Base-by-base conservation (phyloP, 2,113 vertebrate species). In the Etheostoma spectabile region DNA sequence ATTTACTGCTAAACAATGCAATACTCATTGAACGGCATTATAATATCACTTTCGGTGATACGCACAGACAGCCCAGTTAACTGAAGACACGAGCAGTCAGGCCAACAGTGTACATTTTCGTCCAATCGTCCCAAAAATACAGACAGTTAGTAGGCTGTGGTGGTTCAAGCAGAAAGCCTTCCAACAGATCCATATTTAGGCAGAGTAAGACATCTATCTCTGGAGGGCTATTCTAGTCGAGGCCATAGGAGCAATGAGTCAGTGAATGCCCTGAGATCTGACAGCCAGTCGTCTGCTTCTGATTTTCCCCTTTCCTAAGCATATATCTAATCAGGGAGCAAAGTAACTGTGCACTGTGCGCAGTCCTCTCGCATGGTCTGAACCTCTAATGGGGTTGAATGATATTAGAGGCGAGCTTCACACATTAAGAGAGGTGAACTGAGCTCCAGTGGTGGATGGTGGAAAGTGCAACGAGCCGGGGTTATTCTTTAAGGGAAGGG, bases 171-270 rank as follows among this genome's bases (percentile, higher is more conserved):
- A 75, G 35, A 74, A 73, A 74, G 55, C 30, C 64, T 52, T 81
- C 65, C 59, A 77, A 79, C 70, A 56, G 55, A 60, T 83, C 84
- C 60, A 85, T 74, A 72, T 88, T 80, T 77, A 80, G 65, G 63
- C 73, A 64, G 76, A 90, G 67, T 76, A 77, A 90, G 80, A 89
- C 75, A 81, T 90, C 80, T 73, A 66, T 84, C 77, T 83, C 80
- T 76, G 51, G 53, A 79, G 75, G 74, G 71, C 73, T 80, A 59
- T 79, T 87, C 71, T 80, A 48, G 72, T 72, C 67, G 35, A 84
- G 77, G 82, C 84, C 86, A 76, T 48, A 67, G 69, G 84, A 84
- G 88, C 86, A 89, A 78, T 83, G 87, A 90, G 69, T 89, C 84
- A 77, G 75, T 74, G 79, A 86, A 86, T 74, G 74, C 60, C 82